Base-by-base conservation (phyloP, 2,113 vertebrate genomes). In the Carlito syrichta region DNA sequence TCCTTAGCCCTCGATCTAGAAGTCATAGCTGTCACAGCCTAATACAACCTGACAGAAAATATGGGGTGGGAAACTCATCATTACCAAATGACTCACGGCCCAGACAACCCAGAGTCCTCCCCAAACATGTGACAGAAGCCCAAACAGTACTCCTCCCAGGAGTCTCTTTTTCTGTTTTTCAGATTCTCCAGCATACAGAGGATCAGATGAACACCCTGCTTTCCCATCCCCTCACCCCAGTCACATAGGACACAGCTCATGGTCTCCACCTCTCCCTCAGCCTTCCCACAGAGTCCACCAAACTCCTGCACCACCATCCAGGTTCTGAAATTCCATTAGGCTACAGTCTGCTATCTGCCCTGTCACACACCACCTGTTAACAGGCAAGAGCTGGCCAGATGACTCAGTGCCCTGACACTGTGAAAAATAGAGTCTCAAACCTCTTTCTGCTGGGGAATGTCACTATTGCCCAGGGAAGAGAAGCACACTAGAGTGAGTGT, bases 1-100 rank as follows among this genome's bases (percentile, higher is more conserved):
- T 73, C n/a, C 5, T 13, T 20, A 35, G 8, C 0, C 45, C 66
- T 58, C 0, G 0, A 0, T 45, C 32, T 1, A 10, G 40, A 8
- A 62, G 30, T 88, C 78, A 76, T 4, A 60, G 5, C 43, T 85
- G 43, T 38, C 52, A 86, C 0, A 76, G 52, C 43, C 5, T 71
- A 87, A 38, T 22, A 1, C 5, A 76, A 77, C 62, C 74, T 73
- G 56, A 81, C 6, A 86, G 90, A 68, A 81, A 19, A 94, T 71
- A 76, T 2, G 0, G 58, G 6, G 22, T 19, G 30, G 50, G 91
- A 97, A 52, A 10, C 63, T n/a, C 38, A 78, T 1, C 76, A 45
- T 82, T 74, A 12, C 3, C 91, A 48, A 45, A 66, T 22, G 68
- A 92, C 52, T 86, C 25, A 60, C 11, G 17, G 56, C 19, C 8